Evolutionary conservation across 2,113 vertebrate species (phyloP).

Genomic region (Herpetotheres cachinnans): DNA sequence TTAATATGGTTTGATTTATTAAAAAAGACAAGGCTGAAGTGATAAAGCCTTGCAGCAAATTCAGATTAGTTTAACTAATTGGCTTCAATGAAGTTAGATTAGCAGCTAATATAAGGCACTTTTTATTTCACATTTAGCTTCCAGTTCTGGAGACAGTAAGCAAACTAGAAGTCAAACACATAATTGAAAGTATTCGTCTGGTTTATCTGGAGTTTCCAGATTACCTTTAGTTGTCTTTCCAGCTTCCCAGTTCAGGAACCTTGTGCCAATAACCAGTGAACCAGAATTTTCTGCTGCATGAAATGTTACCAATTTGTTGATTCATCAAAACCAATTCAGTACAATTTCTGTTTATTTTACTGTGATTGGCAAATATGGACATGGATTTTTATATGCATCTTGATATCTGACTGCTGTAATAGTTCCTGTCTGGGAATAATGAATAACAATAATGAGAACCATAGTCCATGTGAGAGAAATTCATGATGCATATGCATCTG

Average conservation of each 20-base stretch:
- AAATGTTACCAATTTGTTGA: background rate
- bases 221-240: background rate
- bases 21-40: background rate
- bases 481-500: background rate
- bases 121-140: background rate
- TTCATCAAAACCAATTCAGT: background rate
- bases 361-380: background rate
- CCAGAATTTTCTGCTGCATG: background rate
- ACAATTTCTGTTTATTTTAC: background rate
- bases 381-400: background rate
- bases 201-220: background rate
- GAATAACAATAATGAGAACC: background rate
- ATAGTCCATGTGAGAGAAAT: background rate
- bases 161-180: background rate
- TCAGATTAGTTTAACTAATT: background rate
- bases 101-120: background rate
- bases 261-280: background rate
- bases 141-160: background rate
- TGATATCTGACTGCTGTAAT: background rate
- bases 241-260: background rate
- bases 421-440: background rate
- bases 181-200: background rate
- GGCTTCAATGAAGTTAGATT: background rate
- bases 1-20: background rate
- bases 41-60: background rate